Percentiles rank a stretch among this genome's conserved stretches.
These are phyloP conservation scores for Myotis vivesi DNA, from an alignment of 2,797 vertebrate species.

Conservation along the genomic window DNA sequence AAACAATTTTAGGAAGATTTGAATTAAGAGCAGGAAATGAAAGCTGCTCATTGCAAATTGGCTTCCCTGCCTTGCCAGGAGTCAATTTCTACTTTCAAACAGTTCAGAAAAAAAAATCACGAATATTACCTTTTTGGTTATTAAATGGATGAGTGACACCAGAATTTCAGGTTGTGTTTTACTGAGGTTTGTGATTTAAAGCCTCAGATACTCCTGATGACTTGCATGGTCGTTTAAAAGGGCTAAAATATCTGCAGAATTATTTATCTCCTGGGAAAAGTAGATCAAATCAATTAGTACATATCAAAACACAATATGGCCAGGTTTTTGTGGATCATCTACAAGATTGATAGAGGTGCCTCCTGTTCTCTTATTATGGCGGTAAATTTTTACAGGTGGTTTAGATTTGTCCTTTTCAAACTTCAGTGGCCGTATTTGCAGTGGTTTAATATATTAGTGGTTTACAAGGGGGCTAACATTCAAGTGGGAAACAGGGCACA, in stretches of 20 bases:
- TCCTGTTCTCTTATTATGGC: constrained; percentile 23
- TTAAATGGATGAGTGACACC: constrained; percentile 57
- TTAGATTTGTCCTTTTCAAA: constrained; percentile 55
- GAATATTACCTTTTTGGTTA: constrained; percentile 66
- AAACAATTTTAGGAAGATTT: constrained; percentile 75
- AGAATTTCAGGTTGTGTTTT: constrained; percentile 64
- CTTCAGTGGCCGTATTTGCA: neutral
- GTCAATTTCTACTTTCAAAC: constrained; percentile 75
- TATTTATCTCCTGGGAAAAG: constrained; percentile 53
- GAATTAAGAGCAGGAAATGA: constrained; percentile 77
- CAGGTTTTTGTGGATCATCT: constrained; percentile 49
- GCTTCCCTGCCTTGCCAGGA: constrained; percentile 73
- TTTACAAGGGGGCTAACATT: constrained; percentile 51
- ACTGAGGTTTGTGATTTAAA: constrained; percentile 55
- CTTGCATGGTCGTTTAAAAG: constrained; percentile 41
- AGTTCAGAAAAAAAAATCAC: constrained; percentile 40
- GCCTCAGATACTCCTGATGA: constrained; percentile 31
- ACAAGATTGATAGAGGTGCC: constrained; percentile 19
- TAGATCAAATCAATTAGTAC: constrained; percentile 55
- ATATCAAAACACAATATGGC: constrained; percentile 51
- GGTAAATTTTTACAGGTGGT: constrained; percentile 51
- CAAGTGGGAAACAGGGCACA: neutral
- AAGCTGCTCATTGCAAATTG: constrained; percentile 73
- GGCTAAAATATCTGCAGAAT: constrained; percentile 50
- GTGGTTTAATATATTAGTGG: constrained; percentile 12